phyloP scores from a whole-genome alignment of 1,140 invertebrate species.

The Papilio helenus region DNA sequence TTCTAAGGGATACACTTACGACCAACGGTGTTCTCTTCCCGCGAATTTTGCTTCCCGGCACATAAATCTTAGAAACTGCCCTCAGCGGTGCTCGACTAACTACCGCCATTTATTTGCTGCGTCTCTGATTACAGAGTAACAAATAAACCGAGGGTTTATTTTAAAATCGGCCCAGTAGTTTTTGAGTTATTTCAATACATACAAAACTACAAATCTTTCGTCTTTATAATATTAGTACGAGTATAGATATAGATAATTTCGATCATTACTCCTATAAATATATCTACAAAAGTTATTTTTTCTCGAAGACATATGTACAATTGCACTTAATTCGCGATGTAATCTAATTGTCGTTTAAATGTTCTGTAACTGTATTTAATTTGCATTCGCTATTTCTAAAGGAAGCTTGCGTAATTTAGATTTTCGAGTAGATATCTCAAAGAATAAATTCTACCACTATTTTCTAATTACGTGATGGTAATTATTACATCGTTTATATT shows the following conservation, averaged over 20 bases:
- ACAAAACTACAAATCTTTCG: too few species aligned
- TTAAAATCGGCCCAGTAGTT: too few species aligned
- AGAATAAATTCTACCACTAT: background rate
- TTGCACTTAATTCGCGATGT: slow-evolving; percentile 3
- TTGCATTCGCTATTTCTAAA: background rate
- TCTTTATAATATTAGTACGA: too few species aligned
- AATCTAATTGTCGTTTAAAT: background rate
- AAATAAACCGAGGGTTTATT: slow-evolving; percentile 48
- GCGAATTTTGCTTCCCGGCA: slow-evolving; percentile 42
- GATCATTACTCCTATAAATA: too few species aligned
- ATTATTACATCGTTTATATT: slow-evolving; percentile 40
- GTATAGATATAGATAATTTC: too few species aligned
- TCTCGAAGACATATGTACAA: background rate
- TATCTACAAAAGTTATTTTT: too few species aligned
- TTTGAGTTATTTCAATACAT: too few species aligned
- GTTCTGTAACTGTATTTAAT: background rate
- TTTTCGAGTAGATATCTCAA: slow-evolving; percentile 7
- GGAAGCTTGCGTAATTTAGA: background rate
- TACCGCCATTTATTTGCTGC: slow-evolving; percentile 74
- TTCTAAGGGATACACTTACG: slow-evolving; percentile 38
- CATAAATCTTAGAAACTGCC: slow-evolving; percentile 76
- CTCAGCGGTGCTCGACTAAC: slow-evolving; percentile 74
- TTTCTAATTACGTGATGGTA: slow-evolving; percentile 43
- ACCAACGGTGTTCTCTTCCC: slow-evolving; percentile 18
- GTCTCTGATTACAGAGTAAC: slow-evolving; percentile 69